Base-by-base conservation (phyloP, 1,140 invertebrate genomes). In the Anastrepha obliqua region DNA sequence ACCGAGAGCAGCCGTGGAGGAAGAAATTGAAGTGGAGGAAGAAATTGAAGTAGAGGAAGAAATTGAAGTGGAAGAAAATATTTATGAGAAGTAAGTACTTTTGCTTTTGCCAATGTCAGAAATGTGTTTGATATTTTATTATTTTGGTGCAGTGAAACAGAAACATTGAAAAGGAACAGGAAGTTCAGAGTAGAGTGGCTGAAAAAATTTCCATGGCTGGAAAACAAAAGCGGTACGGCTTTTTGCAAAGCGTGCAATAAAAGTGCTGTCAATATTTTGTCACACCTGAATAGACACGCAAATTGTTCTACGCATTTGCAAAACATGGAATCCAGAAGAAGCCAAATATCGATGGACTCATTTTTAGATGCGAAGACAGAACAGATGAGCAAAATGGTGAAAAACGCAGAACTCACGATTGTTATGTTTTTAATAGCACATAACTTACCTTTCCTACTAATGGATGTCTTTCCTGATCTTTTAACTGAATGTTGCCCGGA, bases 401-500 rank as follows among this genome's bases (percentile, higher is more conserved):
- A 55, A 7, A 3, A 67, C 20, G 86, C 64, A 20, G 86, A 65
- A 87, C 62, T 67, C 8, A 58, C 86, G 7, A 5, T 87, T 2
- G 64, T 55, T 8, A 87, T 87, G 86, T 87, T 87, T n/a, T 17
- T 65, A 7, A 20, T 70, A 51, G 20, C 55, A 13, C 86, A 87
- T 47, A 87, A 87, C 44, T 67, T 87, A 13, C 86, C 86, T 7
- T 87, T 87, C 44, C 55, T 70, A 51, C 17, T 87, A 20, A 87
- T 87, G 86, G 86, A 87, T 70, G 9, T 20, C 67, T 70, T 87
- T 51, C 64, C 86, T 67, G 42, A 47, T 44, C 47, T 87, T 7
- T 44, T 87, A 87, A 7, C 39, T 20, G 86, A 44, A 87, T 87
- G 86, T 70, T 87, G 86, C 7, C 86, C 86, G 1, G 85, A 86